These are phyloP conservation scores for Liopterus haemorrhoidalis DNA, from an alignment of 2,888 invertebrate genomes.

Conservation along the genomic window DNA sequence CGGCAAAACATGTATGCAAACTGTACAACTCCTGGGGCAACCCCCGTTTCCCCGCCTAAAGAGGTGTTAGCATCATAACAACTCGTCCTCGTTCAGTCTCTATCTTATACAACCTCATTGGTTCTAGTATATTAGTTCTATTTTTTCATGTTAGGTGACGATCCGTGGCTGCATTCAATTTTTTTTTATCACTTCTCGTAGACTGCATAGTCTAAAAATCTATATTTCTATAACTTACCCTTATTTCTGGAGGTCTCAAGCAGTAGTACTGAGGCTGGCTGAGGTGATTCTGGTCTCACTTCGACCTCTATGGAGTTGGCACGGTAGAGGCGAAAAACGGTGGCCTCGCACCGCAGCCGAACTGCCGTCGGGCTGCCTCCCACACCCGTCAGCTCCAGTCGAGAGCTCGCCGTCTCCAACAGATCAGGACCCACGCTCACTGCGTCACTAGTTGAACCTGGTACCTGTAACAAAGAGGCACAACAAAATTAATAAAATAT, in stretches of 20 bases:
- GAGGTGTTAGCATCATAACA: no score
- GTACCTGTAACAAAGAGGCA: constrained; percentile 47
- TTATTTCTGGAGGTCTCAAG: constrained; percentile 32
- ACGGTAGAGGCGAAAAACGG: constrained; percentile 58
- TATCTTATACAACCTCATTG: no score
- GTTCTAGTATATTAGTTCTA: no score
- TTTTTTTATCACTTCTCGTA: no score
- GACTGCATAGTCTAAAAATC: no score
- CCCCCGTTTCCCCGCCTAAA: no score
- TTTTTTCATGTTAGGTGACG: no score
- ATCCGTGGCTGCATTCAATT: no score
- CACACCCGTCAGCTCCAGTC: constrained; percentile 52
- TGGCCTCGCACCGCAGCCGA: constrained; percentile 56
- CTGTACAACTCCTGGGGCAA: no score
- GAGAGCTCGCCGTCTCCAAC: constrained; percentile 54
- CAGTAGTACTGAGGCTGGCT: constrained; percentile 58
- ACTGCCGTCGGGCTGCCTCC: constrained; percentile 54
- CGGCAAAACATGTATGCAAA: no score
- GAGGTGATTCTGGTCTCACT: constrained; percentile 54
- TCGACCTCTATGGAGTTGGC: constrained; percentile 56
- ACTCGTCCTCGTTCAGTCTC: no score
- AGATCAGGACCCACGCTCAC: constrained; percentile 53
- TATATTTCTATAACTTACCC: constrained; percentile 30
- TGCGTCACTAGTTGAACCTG: constrained; percentile 56
- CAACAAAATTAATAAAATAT: not conserved